phyloP scores from a whole-genome alignment of 1,140 invertebrate species.

The Bombus cullumanus region DNA sequence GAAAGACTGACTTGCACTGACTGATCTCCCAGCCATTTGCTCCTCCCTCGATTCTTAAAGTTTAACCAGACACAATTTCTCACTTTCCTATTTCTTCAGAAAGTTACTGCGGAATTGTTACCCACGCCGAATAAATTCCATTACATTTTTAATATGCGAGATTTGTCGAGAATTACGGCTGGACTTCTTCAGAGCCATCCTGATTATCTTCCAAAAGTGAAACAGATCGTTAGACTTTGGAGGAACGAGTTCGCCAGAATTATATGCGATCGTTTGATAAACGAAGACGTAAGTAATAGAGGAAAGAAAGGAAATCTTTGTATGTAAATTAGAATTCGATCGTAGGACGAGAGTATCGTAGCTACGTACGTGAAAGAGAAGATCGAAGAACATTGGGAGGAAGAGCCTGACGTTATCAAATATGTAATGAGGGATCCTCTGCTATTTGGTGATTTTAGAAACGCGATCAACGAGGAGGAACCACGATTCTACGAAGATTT shows the following conservation, averaged over 20 bases:
- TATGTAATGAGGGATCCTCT: conserved; percentile 91
- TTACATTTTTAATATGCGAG: conserved; percentile 96
- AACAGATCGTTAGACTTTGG: conserved; percentile 93
- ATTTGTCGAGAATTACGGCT: conserved; percentile 91
- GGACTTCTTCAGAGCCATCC: conserved; percentile 91
- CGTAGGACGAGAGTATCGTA: conserved; percentile 83
- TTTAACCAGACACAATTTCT: neutral
- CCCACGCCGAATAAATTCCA: conserved; percentile 96
- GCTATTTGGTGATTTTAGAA: conserved; percentile 94
- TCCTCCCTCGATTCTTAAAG: neutral
- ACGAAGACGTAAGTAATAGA: conserved; percentile 83
- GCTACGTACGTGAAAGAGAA: conserved; percentile 81
- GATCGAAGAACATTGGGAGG: conserved; percentile 82
- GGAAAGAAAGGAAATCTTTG: neutral
- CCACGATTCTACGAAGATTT: conserved; percentile 93
- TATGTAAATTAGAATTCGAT: conserved; percentile 14
- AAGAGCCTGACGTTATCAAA: conserved; percentile 84
- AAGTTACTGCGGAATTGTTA: conserved; percentile 88
- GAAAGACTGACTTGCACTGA: too few species aligned
- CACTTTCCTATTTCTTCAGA: conserved; percentile 14
- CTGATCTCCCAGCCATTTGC: too few species aligned
- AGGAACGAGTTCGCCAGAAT: conserved; percentile 94
- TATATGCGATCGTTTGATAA: conserved; percentile 93
- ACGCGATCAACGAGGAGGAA: conserved; percentile 90
- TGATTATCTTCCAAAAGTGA: conserved; percentile 85